Percentiles rank a stretch among this genome's conserved stretches.
These are phyloP conservation scores for Pheosia gnoma DNA, from an alignment of 2,888 invertebrate genomes.

Conservation along the genomic window DNA sequence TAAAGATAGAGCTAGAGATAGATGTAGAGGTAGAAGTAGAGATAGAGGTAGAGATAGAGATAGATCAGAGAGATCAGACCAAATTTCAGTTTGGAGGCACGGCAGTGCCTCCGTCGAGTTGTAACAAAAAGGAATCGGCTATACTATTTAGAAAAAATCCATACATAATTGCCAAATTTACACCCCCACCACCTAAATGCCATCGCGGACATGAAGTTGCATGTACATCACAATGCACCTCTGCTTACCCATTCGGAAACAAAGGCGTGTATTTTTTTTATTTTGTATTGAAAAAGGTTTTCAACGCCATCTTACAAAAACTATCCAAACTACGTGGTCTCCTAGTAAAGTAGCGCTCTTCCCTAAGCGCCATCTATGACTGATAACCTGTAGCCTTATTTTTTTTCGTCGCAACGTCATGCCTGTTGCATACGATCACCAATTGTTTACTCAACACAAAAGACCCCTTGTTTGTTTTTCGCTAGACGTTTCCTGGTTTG, in stretches of 20 bases:
- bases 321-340: slow-evolving; percentile 31
- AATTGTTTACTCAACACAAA: slow-evolving; percentile 84
- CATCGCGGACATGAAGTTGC: background rate
- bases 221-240: background rate
- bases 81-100: too few relatives aligned
- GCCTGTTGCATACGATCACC: slow-evolving; percentile 81
- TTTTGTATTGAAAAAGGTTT: background rate
- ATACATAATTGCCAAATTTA: background rate
- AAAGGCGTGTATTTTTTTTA: too few relatives aligned
- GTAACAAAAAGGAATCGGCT: too few relatives aligned
- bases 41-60: too few relatives aligned
- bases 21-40: too few relatives aligned
- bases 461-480: slow-evolving; percentile 84
- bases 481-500: slow-evolving; percentile 85
- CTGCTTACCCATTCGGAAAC: background rate
- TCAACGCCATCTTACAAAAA: slow-evolving; percentile 60
- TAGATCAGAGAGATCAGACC: too few relatives aligned
- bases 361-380: slow-evolving; percentile 59
- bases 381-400: slow-evolving; percentile 67
- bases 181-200: background rate
- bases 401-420: slow-evolving; percentile 69
- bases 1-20: too few relatives aligned
- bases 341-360: slow-evolving; percentile 14
- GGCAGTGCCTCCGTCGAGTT: too few relatives aligned
- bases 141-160: too few relatives aligned